Percentiles rank a stretch among this genome's conserved stretches.
phyloP scores from a whole-genome alignment of 2,888 invertebrate genomes.

The Ectemnius cavifrons region DNA sequence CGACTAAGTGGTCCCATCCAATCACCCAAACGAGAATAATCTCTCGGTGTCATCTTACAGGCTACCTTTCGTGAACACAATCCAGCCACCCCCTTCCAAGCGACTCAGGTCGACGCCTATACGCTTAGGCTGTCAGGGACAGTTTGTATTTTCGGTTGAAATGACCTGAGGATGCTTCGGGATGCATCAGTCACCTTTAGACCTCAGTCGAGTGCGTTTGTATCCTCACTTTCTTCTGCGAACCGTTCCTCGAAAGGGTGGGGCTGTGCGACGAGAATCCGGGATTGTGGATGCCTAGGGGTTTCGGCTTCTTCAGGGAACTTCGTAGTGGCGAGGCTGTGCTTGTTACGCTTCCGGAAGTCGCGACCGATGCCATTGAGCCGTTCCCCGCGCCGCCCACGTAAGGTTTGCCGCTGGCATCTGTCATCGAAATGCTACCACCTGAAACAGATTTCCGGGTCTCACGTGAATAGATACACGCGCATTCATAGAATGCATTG shows the following conservation, averaged over 20 bases:
- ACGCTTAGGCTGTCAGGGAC: no score
- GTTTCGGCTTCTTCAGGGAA: conserved; percentile 90
- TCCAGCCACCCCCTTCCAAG: no score
- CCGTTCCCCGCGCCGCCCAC: conserved; percentile 80
- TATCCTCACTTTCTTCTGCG: conserved; percentile 94
- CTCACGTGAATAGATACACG: not conserved
- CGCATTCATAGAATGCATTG: no score
- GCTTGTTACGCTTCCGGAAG: conserved; percentile 75
- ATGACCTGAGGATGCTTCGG: not conserved
- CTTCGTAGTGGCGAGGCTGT: conserved; percentile 86
- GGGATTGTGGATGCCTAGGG: conserved; percentile 92
- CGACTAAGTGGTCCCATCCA: no score
- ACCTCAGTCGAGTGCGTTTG: conserved; percentile 96
- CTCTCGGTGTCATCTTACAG: no score
- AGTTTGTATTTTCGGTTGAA: not conserved
- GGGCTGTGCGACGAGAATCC: conserved; percentile 91
- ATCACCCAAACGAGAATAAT: no score
- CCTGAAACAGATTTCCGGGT: conserved; percentile 76
- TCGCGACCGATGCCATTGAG: conserved; percentile 79
- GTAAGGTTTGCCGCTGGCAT: conserved; percentile 92
- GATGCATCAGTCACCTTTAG: conserved; percentile 73
- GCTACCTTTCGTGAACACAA: no score
- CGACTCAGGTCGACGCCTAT: no score
- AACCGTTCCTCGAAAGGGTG: conserved; percentile 89
- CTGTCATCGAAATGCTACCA: conserved; percentile 88